phyloP scores from a whole-genome alignment of 2,113 vertebrate species.

The Odobenus rosmarus region DNA sequence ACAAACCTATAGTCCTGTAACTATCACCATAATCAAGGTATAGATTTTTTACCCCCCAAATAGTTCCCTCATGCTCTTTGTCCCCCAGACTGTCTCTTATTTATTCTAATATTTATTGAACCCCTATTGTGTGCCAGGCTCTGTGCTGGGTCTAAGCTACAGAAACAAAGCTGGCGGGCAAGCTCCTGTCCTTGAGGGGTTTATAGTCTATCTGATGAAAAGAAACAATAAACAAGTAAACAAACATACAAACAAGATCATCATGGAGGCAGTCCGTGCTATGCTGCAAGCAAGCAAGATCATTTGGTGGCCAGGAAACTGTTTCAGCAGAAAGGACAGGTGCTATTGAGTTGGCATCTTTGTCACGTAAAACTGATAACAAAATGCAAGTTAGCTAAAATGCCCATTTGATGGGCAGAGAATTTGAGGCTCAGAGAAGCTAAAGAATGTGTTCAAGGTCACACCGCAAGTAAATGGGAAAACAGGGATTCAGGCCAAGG shows the following conservation, averaged over 20 bases:
- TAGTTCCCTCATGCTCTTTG: not conserved
- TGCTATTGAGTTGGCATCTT: not conserved
- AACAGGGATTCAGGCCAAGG: not conserved
- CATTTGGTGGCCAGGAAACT: not conserved
- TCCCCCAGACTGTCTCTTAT: not conserved
- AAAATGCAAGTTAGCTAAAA: not conserved
- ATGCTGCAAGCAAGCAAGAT: not conserved
- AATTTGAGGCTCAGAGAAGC: not conserved
- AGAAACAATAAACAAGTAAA: not conserved
- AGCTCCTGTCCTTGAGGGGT: not conserved
- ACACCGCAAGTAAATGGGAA: not conserved
- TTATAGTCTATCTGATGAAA: not conserved
- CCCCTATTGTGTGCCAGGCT: not conserved
- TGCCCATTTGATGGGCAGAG: not conserved
- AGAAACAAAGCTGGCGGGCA: not conserved
- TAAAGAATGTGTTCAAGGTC: not conserved
- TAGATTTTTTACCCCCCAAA: not conserved
- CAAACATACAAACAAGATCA: accelerated
- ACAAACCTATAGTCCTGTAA: not conserved
- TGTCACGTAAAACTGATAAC: not conserved
- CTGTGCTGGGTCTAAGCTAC: not conserved
- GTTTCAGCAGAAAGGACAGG: not conserved
- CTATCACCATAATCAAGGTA: not conserved
- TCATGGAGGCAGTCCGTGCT: accelerated
- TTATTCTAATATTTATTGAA: not conserved